These are phyloP conservation scores for Platanista minor DNA, from an alignment of 2,113 vertebrate species.

Conservation along the genomic window DNA sequence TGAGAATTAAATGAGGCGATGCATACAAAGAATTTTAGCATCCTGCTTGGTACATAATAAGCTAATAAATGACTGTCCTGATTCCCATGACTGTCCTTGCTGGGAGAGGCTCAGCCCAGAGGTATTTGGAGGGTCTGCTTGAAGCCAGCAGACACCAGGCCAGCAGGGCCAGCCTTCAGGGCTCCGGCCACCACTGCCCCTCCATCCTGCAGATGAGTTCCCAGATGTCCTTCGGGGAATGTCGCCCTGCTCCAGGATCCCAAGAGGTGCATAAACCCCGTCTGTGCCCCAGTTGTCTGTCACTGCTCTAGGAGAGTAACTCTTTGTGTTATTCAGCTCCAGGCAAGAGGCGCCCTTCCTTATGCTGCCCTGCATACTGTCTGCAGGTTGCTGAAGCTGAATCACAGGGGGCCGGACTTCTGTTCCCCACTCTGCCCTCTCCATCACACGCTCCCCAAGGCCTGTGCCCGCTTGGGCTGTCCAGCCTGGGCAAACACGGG, in stretches of 20 bases:
- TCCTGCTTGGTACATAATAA: background rate
- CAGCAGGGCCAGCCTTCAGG: background rate
- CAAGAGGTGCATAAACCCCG: background rate
- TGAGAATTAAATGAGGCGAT: background rate
- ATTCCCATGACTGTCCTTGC: background rate
- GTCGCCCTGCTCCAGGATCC: background rate
- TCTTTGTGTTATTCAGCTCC: background rate
- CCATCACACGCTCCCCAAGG: accelerated
- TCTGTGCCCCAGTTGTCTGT: background rate
- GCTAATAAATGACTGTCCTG: background rate
- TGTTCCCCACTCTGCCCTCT: background rate
- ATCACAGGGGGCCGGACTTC: accelerated
- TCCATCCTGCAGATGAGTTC: background rate
- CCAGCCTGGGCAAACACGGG: background rate
- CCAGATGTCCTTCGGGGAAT: background rate
- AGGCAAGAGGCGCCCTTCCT: background rate
- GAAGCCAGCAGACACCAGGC: background rate
- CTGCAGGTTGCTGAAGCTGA: background rate
- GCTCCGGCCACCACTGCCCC: background rate
- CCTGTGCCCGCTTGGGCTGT: background rate
- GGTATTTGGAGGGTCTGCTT: background rate
- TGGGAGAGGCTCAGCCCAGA: background rate
- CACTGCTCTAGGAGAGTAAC: background rate
- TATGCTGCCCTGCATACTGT: background rate
- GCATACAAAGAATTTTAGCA: background rate